These are phyloP conservation scores for Ceratina japonica DNA, from an alignment of 1,140 invertebrate species.

Conservation along the genomic window DNA sequence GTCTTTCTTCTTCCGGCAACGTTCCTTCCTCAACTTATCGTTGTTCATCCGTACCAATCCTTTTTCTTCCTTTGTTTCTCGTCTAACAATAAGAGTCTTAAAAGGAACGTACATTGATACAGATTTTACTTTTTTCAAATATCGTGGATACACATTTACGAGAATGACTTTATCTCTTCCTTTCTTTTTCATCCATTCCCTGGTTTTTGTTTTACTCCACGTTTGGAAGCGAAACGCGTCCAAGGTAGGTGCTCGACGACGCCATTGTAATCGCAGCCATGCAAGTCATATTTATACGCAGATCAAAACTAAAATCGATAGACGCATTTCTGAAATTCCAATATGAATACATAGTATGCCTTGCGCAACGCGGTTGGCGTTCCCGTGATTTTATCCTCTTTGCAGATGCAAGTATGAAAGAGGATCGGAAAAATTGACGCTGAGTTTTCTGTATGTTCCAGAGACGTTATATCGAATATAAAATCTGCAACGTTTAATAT, in stretches of 20 bases:
- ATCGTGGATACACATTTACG: not conserved
- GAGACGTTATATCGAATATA: not conserved
- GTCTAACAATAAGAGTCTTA: too few species aligned
- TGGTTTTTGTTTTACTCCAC: slow-evolving; percentile 18
- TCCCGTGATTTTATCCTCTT: slow-evolving; percentile 3
- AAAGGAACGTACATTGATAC: too few species aligned
- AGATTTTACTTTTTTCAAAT: too few species aligned
- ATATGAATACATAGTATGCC: not conserved
- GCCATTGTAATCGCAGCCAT: not conserved
- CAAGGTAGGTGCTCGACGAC: not conserved
- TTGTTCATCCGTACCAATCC: not conserved
- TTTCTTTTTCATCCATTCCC: not conserved
- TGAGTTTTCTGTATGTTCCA: not conserved
- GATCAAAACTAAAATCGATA: slow-evolving; percentile 26
- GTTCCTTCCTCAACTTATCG: slow-evolving; percentile 44
- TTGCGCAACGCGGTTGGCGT: not conserved
- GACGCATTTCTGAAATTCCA: slow-evolving; percentile 10
- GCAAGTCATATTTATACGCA: not conserved
- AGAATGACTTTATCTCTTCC: not conserved
- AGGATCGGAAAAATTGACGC: not conserved
- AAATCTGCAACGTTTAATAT: not conserved
- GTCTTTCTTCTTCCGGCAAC: not conserved
- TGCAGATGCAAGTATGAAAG: not conserved
- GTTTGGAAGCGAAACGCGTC: not conserved
- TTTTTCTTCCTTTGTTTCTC: not conserved